Conservation (phyloP, 2,888 invertebrate species). For the Sminthurides aquaticus region DNA sequence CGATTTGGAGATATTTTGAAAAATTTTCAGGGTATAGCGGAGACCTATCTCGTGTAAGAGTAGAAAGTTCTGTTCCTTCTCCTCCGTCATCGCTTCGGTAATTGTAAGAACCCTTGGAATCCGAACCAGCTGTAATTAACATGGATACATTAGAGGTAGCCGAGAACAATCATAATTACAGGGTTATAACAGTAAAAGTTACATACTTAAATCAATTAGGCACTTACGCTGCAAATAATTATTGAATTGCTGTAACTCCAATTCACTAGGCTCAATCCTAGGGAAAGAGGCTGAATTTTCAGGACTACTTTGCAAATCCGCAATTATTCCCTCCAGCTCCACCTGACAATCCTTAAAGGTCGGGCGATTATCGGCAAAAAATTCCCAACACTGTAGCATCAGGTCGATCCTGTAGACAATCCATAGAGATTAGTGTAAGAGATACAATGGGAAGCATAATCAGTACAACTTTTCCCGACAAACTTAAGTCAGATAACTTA, state of each 20-base stretch:
- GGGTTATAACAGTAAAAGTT: too few relatives aligned
- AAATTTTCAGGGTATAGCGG: conserved; percentile 3
- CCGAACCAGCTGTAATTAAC: not conserved
- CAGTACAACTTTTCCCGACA: too few relatives aligned
- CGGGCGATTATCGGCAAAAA: conserved; percentile 71
- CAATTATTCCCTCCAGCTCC: conserved; percentile 50
- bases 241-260: conserved; percentile 1
- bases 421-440: too few relatives aligned
- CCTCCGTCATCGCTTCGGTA: not conserved
- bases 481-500: conserved; percentile 51
- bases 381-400: conserved; percentile 83
- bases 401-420: conserved; percentile 63
- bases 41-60: not conserved
- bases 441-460: too few relatives aligned
- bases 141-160: not conserved
- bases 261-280: conserved; percentile 5
- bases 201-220: too few relatives aligned
- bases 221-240: conserved; percentile 19
- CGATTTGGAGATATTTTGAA: conserved; percentile 37
- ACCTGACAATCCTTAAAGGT: conserved; percentile 75
- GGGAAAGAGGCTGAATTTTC: conserved; percentile 4
- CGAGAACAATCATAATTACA: too few relatives aligned
- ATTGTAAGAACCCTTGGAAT: conserved; percentile 2
- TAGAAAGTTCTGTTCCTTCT: conserved; percentile 5
- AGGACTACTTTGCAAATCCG: conserved; percentile 16